Conservation (phyloP, 2,888 invertebrate genomes). For the Pristionchus fissidentatus region DNA sequence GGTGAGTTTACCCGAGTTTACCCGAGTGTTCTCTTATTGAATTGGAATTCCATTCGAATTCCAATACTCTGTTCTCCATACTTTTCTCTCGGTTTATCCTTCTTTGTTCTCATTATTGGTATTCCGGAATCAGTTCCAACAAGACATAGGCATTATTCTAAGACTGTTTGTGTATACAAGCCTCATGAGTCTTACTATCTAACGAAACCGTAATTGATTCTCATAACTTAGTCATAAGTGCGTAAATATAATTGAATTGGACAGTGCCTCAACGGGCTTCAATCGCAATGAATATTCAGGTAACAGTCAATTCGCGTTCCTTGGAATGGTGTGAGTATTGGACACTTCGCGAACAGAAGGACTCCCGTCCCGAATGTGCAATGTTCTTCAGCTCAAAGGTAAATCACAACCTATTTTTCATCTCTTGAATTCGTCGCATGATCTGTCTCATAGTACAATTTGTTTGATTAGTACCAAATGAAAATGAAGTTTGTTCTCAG, state of each 20-base stretch:
- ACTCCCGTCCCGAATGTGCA: slow-evolving; percentile 39
- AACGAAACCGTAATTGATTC: too few relatives aligned
- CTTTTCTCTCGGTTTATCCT: neutral
- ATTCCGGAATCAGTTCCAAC: too few relatives aligned
- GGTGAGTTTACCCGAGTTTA: slow-evolving; percentile 1
- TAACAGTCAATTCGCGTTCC: neutral
- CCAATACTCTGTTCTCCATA: neutral
- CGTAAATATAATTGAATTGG: neutral
- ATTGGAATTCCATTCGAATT: neutral
- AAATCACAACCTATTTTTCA: neutral
- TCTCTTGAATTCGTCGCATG: neutral
- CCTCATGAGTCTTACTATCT: too few relatives aligned
- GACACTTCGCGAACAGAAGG: slow-evolving; percentile 46
- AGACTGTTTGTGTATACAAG: too few relatives aligned
- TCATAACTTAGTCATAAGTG: too few relatives aligned
- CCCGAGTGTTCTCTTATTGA: neutral
- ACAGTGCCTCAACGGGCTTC: neutral
- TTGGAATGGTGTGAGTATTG: slow-evolving; percentile 49
- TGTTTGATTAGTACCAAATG: too few relatives aligned
- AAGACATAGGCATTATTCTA: too few relatives aligned
- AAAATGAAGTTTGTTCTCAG: too few relatives aligned
- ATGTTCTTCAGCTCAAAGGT: slow-evolving; percentile 38
- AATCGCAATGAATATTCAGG: too few relatives aligned
- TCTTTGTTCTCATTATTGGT: too few relatives aligned
- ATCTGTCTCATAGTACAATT: too few relatives aligned